Base-by-base conservation (phyloP, 2,113 vertebrate genomes). In the Egretta garzetta region DNA sequence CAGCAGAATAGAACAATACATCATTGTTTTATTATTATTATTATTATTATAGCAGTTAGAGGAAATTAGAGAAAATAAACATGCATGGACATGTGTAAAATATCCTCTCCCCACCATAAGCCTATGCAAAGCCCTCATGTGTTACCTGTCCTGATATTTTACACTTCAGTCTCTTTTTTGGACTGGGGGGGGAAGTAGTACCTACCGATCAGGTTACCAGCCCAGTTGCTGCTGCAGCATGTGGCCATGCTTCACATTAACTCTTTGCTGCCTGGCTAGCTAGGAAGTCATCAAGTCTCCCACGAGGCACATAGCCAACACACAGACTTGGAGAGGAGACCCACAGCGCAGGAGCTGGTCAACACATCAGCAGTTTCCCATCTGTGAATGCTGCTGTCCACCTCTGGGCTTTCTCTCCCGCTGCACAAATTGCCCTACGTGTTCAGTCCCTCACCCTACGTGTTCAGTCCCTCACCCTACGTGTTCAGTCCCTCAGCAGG, bases 1-100 rank as follows among this genome's bases (percentile, higher is more conserved):
- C 37, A 4, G 93, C 14, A 81, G 62, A 94, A 70, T 47, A 50
- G 91, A 86, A 93, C 91, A 93, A 91, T 68, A 30, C 37, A 5
- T 43, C 26, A 35, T n/a, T 91, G 52, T 41, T 23, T 35, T 18
- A 7, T 60, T 76, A 23, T 72, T 41, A 39, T 39, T 39, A 39
- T 39, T 87, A 37, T 50, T 83, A 91, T 75, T 85, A 45, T 3
- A 74, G 74, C 37, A 87, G 32, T 63, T 50, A 76, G 77, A 94
- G 74, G 79, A 77, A 80, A 66, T 63, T 26, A 80, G 49, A 85
- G 80, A 77, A 84, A 59, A 66, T 41, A 13, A 89, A 80, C 89
- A 39, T 5, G 89, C 53, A 47, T 5, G 4, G 67, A 27, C 88
- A 84, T 5, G 62, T 74, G 90, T 50, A 60, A 77, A 87, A 47